A percentile compares a stretch with the other conserved stretches of the same genome.
Evolutionary conservation across 2,888 invertebrate species (phyloP).

Genomic region (Agrilus mali): DNA sequence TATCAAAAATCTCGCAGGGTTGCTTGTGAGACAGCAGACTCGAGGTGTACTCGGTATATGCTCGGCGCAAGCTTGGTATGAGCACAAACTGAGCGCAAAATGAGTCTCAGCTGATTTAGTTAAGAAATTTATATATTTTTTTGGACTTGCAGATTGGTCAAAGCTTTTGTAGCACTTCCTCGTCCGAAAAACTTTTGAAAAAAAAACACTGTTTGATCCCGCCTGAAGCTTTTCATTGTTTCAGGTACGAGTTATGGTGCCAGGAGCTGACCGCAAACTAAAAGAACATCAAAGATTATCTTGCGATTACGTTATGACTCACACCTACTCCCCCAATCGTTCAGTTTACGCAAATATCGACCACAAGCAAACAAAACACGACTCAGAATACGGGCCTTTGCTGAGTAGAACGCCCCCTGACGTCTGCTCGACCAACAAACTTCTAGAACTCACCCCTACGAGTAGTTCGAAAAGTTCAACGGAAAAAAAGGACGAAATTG

Average conservation of each 20-base stretch:
- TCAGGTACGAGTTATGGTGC: slow-evolving; percentile 47
- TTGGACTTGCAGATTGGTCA: no score
- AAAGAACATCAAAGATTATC: slow-evolving; percentile 41
- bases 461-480: slow-evolving; percentile 19
- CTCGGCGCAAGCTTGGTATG: no score
- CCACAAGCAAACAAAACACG: slow-evolving; percentile 23
- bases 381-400: slow-evolving; percentile 30
- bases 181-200: no score
- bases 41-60: no score
- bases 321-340: slow-evolving; percentile 19
- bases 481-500: slow-evolving; percentile 17
- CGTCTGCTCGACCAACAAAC: slow-evolving; percentile 34
- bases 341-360: slow-evolving; percentile 25
- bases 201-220: no score
- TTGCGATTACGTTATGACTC: slow-evolving; percentile 38
- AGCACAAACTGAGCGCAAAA: no score
- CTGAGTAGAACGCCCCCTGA: slow-evolving; percentile 36
- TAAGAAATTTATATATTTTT: no score
- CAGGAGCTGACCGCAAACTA: slow-evolving; percentile 44
- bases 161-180: no score
- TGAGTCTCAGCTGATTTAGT: no score
- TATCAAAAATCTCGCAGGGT: no score
- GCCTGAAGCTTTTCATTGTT: slow-evolving; percentile 3
- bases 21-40: no score
- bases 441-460: slow-evolving; percentile 22